Evolutionary conservation across 2,888 invertebrate genomes (phyloP).

Genomic region (Eristalis arbustorum): DNA sequence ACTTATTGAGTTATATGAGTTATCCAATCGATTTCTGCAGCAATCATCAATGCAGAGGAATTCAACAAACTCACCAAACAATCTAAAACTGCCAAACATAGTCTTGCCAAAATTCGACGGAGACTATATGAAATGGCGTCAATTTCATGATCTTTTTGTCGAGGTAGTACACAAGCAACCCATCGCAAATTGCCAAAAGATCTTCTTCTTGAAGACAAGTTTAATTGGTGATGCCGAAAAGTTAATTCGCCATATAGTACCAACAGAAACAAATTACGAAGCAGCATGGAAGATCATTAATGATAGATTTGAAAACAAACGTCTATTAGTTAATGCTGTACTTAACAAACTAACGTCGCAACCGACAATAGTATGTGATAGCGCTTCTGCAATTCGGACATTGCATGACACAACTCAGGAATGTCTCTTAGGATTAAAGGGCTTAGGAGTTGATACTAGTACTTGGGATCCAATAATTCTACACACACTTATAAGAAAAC

Average conservation of each 20-base stretch:
- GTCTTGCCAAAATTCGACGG: slow-evolving; percentile 13
- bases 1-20: background rate
- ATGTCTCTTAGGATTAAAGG: background rate
- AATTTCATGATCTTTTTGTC: slow-evolving; percentile 4
- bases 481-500: too few species aligned
- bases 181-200: background rate
- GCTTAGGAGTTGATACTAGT: background rate
- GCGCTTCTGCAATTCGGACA: background rate
- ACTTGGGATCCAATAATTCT: background rate
- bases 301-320: background rate
- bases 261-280: background rate
- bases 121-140: slow-evolving; percentile 1
- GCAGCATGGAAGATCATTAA: slow-evolving; percentile 1
- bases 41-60: background rate
- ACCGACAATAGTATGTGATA: background rate
- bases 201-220: background rate
- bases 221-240: background rate
- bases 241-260: background rate
- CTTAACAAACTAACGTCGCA: background rate
- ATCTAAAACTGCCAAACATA: background rate
- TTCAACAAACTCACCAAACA: background rate
- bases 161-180: background rate
- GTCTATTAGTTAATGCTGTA: background rate
- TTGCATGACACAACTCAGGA: background rate
- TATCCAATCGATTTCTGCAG: background rate